Percentiles rank a stretch among this genome's conserved stretches.
Conservation (phyloP, 2,113 vertebrate genomes). For the Oreochromis niloticus region DNA sequence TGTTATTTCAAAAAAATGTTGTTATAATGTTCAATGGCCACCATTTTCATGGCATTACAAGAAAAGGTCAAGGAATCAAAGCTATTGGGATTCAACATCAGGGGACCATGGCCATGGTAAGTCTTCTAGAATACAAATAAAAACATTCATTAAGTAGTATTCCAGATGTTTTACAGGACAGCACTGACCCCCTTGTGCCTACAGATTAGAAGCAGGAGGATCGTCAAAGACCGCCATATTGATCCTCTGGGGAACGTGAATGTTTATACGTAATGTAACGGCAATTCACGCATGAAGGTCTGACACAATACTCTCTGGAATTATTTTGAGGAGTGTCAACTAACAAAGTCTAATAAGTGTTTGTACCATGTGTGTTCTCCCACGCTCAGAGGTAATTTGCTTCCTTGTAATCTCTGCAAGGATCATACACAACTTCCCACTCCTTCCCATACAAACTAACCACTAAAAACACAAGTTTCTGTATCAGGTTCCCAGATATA, state of each 20-base stretch:
- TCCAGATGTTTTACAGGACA: background rate
- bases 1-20: background rate
- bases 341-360: background rate
- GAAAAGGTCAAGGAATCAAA: background rate
- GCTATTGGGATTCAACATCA: background rate
- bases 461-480: background rate
- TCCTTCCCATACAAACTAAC: background rate
- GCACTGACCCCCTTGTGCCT: background rate
- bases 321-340: background rate
- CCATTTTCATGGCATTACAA: background rate
- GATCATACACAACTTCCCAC: background rate
- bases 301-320: background rate
- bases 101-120: background rate
- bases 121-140: background rate
- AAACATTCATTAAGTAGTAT: background rate
- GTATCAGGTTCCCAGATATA: background rate
- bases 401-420: background rate
- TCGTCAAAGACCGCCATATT: background rate
- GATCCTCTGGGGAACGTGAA: background rate
- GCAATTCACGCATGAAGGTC: background rate
- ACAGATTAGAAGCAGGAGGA: background rate
- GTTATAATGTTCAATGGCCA: background rate
- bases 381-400: background rate
- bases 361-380: background rate
- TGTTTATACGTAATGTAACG: background rate